Base-by-base conservation (phyloP, 2,888 invertebrate species). In the Ferrisia virgata region DNA sequence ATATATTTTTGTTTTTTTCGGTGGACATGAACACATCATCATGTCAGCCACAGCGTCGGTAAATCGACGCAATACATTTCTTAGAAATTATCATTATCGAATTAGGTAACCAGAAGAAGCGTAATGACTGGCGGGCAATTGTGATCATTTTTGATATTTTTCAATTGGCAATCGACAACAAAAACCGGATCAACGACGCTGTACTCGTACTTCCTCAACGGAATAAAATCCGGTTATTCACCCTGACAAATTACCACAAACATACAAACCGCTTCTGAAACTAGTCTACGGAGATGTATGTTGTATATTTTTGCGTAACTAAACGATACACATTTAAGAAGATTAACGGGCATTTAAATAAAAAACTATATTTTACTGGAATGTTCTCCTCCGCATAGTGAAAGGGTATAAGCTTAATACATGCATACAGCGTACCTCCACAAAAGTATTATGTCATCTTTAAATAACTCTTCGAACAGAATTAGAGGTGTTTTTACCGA, bases 391-490 rank as follows among this genome's bases (percentile, higher is more conserved):
- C 64, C 53, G 36, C 64, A 58, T 39, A 58, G 82, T 82, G 82
- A 82, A 82, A 82, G 82, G 82, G 82, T 47, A 69, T n/a, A n/a
- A n/a, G n/a, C n/a, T n/a, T n/a, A n/a, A n/a, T n/a, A n/a, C n/a
- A n/a, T n/a, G n/a, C n/a, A n/a, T 28, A 18, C 69, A 72, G 25
- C 64, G 39, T 83, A 83, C 83, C 83, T 83, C 83, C 83, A 83
- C 83, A 39, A 72, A 76, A 43, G 64, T 76, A 83, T 83, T 83
- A 83, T 83, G 83, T 83, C 83, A 83, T 83, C 72, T 43, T 72
- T 28, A 64, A 81, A 47, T 58, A 81, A 53, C 81, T n/a, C n/a
- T 47, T 40, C 28, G 64, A 39, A 64, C 58, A 43, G 83, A 72
- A 82, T 83, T 83, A 76, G 69, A 43, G 39, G 82, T 82, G 22